phyloP scores from a whole-genome alignment of 1,140 invertebrate genomes.

The Phymorhynchus buccinoides region DNA sequence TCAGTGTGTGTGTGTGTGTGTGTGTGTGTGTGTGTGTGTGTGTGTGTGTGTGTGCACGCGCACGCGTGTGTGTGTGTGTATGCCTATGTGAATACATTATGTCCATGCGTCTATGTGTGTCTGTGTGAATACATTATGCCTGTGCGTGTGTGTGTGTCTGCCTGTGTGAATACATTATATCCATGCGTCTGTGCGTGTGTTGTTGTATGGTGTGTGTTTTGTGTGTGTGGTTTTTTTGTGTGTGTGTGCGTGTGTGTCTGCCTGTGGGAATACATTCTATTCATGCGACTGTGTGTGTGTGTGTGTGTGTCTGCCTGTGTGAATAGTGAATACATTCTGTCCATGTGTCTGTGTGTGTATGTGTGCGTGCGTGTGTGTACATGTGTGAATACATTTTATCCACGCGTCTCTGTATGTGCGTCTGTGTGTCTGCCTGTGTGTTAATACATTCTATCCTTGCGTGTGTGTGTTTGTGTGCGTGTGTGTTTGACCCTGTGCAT shows the following conservation, averaged over 20 bases:
- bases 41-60: not conserved
- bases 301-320: slow-evolving; percentile 1
- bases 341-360: not conserved
- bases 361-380: not conserved
- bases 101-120: not conserved
- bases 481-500: not conserved
- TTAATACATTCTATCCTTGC: no score
- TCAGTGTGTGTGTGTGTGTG: not conserved
- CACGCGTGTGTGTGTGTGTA: not conserved
- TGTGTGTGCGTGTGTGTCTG: not conserved
- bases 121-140: not conserved
- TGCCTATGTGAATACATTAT: not conserved
- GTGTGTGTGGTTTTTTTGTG: not conserved
- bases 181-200: not conserved
- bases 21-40: not conserved
- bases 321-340: no score
- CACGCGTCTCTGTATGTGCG: not conserved
- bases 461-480: no score
- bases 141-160: not conserved
- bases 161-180: not conserved
- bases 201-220: not conserved
- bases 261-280: not conserved
- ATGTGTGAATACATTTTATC: not conserved
- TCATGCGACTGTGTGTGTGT: not conserved
- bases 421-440: no score